Percentiles rank a stretch among this genome's conserved stretches.
Conservation (phyloP, 2,797 vertebrate genomes). For the Lacerta agilis region DNA sequence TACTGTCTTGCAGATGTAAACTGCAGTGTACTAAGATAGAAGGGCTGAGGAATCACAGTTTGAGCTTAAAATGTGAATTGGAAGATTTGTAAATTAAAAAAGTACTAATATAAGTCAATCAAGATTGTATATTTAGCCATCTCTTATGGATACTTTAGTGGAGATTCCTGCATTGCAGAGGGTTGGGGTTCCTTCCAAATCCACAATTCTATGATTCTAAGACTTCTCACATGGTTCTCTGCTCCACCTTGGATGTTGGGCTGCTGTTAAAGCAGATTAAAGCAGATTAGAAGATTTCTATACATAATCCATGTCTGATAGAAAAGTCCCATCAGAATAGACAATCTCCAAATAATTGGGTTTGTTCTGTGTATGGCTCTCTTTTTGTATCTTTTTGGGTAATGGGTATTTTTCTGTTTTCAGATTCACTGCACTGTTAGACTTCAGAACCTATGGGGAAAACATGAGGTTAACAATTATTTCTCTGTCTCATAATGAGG, state of each 20-base stretch:
- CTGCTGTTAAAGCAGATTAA: too few species aligned
- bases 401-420: not conserved
- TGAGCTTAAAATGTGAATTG: too few species aligned
- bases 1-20: not conserved
- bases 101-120: too few species aligned
- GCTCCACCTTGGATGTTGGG: not conserved
- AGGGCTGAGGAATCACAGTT: not conserved
- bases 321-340: not conserved
- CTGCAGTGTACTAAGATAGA: not conserved
- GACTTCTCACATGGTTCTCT: not conserved
- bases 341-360: not conserved
- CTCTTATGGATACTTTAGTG: too few species aligned
- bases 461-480: slow-evolving; percentile 72
- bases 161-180: too few species aligned
- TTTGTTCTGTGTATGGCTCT: not conserved
- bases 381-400: not conserved
- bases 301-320: not conserved
- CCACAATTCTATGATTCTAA: too few species aligned
- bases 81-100: too few species aligned
- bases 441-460: slow-evolving; percentile 55
- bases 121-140: too few species aligned
- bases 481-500: slow-evolving; percentile 61
- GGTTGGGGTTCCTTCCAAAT: too few species aligned
- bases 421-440: slow-evolving; percentile 43
- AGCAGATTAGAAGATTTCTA: not conserved